Evolutionary conservation across 2,113 vertebrate genomes (phyloP).

Genomic region (Panurus biarmicus): DNA sequence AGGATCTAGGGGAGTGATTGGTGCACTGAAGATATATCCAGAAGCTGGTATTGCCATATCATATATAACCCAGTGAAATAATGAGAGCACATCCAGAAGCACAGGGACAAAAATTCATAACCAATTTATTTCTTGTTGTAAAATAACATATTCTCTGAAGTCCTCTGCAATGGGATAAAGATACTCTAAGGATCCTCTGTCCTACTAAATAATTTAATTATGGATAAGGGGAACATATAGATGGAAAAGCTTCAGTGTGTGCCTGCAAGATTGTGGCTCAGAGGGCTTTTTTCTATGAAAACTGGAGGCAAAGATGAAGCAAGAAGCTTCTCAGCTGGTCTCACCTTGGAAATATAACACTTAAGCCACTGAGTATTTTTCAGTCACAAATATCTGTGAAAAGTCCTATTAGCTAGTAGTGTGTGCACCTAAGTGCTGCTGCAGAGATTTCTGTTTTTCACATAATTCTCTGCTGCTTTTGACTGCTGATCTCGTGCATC

Average conservation of each 20-base stretch:
- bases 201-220: background rate
- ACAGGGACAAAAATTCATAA: background rate
- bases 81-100: background rate
- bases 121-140: background rate
- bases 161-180: background rate
- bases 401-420: background rate
- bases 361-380: background rate
- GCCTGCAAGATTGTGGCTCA: background rate
- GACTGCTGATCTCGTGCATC: background rate
- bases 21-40: background rate
- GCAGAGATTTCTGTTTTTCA: background rate
- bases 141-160: background rate
- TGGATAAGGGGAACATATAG: background rate
- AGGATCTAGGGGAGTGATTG: background rate
- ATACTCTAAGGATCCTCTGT: background rate
- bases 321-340: background rate
- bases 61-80: background rate
- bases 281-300: background rate
- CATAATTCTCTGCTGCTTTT: background rate
- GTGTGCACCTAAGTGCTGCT: background rate
- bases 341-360: background rate
- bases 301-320: background rate
- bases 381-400: background rate
- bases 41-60: background rate
- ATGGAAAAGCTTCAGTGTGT: background rate